Percentiles rank a stretch among this genome's conserved stretches.
Conservation (phyloP, 1,140 invertebrate species). For the Drosophila kurseongensis region DNA sequence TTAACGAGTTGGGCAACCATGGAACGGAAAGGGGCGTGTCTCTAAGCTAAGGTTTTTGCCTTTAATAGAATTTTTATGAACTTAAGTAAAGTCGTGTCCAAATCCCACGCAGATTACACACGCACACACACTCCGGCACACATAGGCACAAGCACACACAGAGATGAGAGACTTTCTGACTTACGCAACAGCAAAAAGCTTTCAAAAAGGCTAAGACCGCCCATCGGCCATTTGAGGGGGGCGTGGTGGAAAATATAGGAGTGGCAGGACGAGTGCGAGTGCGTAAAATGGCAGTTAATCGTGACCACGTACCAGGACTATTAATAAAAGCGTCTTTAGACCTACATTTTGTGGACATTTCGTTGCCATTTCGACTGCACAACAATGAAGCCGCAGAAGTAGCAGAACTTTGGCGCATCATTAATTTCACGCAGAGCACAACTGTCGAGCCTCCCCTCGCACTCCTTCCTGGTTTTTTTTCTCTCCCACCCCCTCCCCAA, state of each 20-base stretch:
- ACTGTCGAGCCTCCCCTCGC: slow-evolving; percentile 64
- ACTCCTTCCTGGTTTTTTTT: not conserved
- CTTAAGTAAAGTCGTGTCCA: slow-evolving; percentile 81
- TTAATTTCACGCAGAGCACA: slow-evolving; percentile 80
- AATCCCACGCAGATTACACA: slow-evolving; percentile 73
- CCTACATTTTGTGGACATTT: slow-evolving; percentile 80
- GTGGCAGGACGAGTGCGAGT: slow-evolving; percentile 58
- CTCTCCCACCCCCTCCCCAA: slow-evolving; percentile 6
- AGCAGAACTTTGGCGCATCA: slow-evolving; percentile 76
- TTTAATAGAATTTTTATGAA: slow-evolving; percentile 83
- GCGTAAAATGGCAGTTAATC: slow-evolving; percentile 82
- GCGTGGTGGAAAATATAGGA: slow-evolving; percentile 6
- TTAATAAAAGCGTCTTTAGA: slow-evolving; percentile 82
- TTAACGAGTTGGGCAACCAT: slow-evolving; percentile 34
- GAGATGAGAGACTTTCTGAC: slow-evolving; percentile 66
- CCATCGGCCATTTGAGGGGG: slow-evolving; percentile 17
- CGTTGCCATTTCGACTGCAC: slow-evolving; percentile 55
- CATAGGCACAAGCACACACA: not conserved
- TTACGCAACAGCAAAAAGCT: slow-evolving; percentile 82
- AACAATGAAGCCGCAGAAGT: slow-evolving; percentile 48
- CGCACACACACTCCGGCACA: slow-evolving; percentile 38
- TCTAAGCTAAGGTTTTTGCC: slow-evolving; percentile 32
- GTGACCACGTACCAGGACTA: slow-evolving; percentile 80
- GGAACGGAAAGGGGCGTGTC: slow-evolving; percentile 34
- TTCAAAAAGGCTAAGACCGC: slow-evolving; percentile 73